These are phyloP conservation scores for Sylvia atricapilla DNA, from an alignment of 2,113 vertebrate species.

Conservation along the genomic window DNA sequence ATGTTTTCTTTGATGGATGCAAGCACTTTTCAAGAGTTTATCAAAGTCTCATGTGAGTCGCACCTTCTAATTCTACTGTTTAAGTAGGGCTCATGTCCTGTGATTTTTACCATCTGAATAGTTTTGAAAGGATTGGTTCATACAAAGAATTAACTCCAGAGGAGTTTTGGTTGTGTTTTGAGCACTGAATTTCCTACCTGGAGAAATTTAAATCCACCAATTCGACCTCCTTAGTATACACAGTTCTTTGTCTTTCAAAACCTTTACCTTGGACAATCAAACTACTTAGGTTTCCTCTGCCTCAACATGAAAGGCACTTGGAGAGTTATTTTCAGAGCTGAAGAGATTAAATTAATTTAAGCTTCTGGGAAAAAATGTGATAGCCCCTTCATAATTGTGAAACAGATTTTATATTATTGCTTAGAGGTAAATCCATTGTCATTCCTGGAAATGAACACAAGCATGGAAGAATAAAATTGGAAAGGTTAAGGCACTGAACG, in stretches of 20 bases:
- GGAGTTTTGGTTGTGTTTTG: background rate
- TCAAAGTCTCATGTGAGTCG: fast-evolving
- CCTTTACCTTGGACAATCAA: background rate
- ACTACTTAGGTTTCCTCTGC: background rate
- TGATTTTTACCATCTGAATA: background rate
- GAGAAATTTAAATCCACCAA: background rate
- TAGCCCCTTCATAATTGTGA: background rate
- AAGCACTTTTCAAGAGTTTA: background rate
- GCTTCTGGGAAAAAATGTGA: constrained; percentile 24
- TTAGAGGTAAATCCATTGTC: constrained; percentile 5
- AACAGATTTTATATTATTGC: constrained; percentile 17
- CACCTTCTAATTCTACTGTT: background rate
- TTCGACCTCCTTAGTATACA: background rate
- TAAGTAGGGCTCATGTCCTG: fast-evolving
- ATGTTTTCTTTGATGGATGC: background rate
- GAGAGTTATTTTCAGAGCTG: background rate
- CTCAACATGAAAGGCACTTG: background rate
- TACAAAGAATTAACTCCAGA: background rate
- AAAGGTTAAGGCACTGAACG: background rate
- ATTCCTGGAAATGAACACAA: constrained; percentile 8
- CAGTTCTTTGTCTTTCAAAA: background rate
- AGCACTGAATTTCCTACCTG: background rate
- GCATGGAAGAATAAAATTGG: background rate
- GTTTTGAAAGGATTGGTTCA: background rate
- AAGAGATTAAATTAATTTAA: constrained; percentile 6